Base-by-base conservation (phyloP, 37 sponge, comb jelly and placozoan genomes). In the Diacarnus erythraeanus region DNA sequence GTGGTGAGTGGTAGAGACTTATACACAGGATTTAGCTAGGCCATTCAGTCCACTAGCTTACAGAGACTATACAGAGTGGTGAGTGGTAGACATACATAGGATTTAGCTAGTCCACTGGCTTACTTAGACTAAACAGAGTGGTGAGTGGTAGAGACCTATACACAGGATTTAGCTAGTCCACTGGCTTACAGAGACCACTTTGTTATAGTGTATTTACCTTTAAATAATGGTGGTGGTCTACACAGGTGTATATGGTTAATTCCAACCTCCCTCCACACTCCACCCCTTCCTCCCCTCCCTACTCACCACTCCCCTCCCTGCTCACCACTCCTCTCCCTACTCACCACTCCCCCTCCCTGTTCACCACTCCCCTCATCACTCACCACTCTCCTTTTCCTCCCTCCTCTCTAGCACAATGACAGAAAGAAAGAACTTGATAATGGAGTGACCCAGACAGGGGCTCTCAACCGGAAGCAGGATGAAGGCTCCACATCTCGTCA, bases 1-100 rank as follows among this genome's bases (percentile, higher is more conserved):
- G n/a, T n/a, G n/a, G n/a, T n/a, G n/a, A n/a, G n/a, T n/a, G n/a
- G n/a, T n/a, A n/a, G n/a, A n/a, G n/a, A n/a, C n/a, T n/a, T n/a
- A n/a, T n/a, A n/a, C n/a, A n/a, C n/a, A n/a, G n/a, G n/a, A n/a
- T n/a, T n/a, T n/a, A n/a, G n/a, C n/a, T n/a, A n/a, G 26, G 67
- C 77, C 64, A 56, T 66, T 10, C 18, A 30, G 9, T 35, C n/a
- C 9, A 64, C 73, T 21, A 43, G 78, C 38, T 35, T 63, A 1
- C 73, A 43, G 27, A 6, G 72, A 17, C 83, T 82, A 57, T 78
- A 63, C 64, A 72, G 27, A 65, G 26, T 81, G 51, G 87, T 87
- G 9, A 57, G 86, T 64, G 15, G 17, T 3, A 67, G n/a, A n/a
- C n/a, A n/a, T n/a, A n/a, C n/a, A n/a, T n/a, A n/a, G n/a, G n/a